phyloP scores from a whole-genome alignment of 2,797 vertebrate genomes.

The Labroides dimidiatus region DNA sequence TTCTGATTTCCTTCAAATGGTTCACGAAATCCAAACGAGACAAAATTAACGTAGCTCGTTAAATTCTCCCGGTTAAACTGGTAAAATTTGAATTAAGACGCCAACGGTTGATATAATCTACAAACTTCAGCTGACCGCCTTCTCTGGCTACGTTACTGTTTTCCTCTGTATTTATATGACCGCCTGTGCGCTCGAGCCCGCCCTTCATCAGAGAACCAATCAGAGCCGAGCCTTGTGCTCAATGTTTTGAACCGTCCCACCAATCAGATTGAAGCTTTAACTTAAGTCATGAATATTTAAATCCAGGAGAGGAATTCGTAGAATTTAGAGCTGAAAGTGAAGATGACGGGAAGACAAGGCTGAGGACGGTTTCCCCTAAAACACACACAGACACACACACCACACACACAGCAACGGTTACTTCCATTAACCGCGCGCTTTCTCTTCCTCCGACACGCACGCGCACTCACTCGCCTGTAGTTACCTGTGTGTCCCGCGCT shows the following conservation, averaged over 20 bases:
- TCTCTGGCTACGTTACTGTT: constrained; percentile 24
- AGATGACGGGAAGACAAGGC: constrained; percentile 44
- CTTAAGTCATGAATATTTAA: constrained; percentile 52
- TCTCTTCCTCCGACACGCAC: not conserved
- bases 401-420: not conserved
- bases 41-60: too few species aligned
- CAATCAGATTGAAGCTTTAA: constrained; percentile 63
- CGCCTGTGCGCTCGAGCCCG: too few species aligned
- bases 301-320: constrained; percentile 41
- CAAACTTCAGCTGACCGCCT: fast-evolving
- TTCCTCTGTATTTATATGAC: constrained; percentile 49
- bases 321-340: constrained; percentile 31
- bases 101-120: fast-evolving
- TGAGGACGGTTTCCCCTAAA: too few species aligned
- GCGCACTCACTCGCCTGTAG: not conserved
- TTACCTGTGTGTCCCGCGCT: too few species aligned
- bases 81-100: not conserved
- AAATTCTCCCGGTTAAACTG: too few species aligned
- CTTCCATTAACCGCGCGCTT: not conserved
- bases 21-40: not conserved
- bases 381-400: not conserved
- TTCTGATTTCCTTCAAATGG: not conserved
- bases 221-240: constrained; percentile 7
- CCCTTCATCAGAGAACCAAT: constrained; percentile 49
- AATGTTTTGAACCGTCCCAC: constrained; percentile 70